These are phyloP conservation scores for Epizoanthus fatuus DNA, from an alignment of 92 coral and sea anemone species.

Conservation along the genomic window DNA sequence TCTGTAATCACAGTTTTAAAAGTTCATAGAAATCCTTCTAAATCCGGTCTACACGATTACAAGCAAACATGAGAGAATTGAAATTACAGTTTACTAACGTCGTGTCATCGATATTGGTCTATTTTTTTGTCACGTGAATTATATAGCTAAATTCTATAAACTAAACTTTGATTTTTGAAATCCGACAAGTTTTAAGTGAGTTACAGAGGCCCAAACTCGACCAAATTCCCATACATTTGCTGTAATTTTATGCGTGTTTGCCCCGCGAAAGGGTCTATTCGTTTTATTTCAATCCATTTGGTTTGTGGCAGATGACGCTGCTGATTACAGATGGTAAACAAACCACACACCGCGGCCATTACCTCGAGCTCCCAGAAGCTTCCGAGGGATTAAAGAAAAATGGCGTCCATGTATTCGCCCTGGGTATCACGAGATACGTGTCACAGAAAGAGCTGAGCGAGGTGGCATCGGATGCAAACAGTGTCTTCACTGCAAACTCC, in stretches of 20 bases:
- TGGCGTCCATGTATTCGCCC: slow-evolving; percentile 24
- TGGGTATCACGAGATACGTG: slow-evolving; percentile 15
- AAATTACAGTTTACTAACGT: no score
- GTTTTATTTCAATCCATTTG: neutral
- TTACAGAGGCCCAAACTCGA: no score
- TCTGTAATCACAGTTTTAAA: no score
- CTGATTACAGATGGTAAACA: slow-evolving; percentile 33
- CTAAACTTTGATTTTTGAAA: no score
- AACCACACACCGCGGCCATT: slow-evolving; percentile 25
- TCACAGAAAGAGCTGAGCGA: slow-evolving; percentile 16
- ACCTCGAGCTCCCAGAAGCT: slow-evolving; percentile 12
- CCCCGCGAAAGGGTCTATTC: neutral
- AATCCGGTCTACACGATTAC: no score
- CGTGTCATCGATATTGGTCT: no score
- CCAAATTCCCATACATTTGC: neutral
- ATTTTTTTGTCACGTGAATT: no score
- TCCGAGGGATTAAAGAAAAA: slow-evolving; percentile 27
- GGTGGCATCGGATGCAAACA: slow-evolving; percentile 10
- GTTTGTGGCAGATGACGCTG: slow-evolving; percentile 7
- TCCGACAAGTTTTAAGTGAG: no score
- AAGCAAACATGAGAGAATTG: no score
- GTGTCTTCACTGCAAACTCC: slow-evolving; percentile 22
- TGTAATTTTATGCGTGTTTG: neutral
- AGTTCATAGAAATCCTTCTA: no score
- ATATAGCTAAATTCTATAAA: no score